Evolutionary conservation across 2,797 vertebrate species (phyloP).

Genomic region (Thripadectes ignobilis): DNA sequence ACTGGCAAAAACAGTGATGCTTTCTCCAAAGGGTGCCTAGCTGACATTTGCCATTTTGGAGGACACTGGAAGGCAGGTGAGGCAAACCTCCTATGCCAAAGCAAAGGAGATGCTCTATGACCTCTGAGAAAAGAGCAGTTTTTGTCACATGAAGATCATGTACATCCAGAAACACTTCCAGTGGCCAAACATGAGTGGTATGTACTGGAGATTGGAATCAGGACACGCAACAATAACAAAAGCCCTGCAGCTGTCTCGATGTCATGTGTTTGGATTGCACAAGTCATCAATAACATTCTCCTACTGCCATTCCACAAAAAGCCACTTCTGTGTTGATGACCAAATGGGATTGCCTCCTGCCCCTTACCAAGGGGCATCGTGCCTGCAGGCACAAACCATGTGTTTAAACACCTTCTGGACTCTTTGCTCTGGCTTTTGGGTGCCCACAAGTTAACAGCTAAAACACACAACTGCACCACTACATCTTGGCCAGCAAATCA

Average conservation of each 20-base stretch:
- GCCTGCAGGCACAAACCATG: neutral
- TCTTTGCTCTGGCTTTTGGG: neutral
- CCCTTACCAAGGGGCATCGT: neutral
- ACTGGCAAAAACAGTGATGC: neutral
- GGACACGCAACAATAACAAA: constrained; percentile 18
- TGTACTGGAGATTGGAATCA: neutral
- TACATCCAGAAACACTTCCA: neutral
- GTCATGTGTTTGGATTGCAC: neutral
- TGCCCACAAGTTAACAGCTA: neutral
- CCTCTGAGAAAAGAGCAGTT: neutral
- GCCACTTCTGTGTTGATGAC: neutral
- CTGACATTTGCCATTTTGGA: neutral
- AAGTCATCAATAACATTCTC: constrained; percentile 3
- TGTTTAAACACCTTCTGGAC: neutral
- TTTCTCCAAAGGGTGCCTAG: neutral
- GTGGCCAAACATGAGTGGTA: neutral
- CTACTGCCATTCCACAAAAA: neutral
- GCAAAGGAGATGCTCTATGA: neutral
- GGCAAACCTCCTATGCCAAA: neutral
- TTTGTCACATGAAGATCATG: neutral
- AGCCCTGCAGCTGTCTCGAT: neutral
- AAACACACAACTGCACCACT: neutral
- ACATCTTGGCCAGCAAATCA: neutral
- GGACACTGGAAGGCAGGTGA: neutral
- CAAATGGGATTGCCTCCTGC: neutral